These are phyloP conservation scores for Columba livia DNA, from an alignment of 2,113 vertebrate genomes.

Conservation along the genomic window DNA sequence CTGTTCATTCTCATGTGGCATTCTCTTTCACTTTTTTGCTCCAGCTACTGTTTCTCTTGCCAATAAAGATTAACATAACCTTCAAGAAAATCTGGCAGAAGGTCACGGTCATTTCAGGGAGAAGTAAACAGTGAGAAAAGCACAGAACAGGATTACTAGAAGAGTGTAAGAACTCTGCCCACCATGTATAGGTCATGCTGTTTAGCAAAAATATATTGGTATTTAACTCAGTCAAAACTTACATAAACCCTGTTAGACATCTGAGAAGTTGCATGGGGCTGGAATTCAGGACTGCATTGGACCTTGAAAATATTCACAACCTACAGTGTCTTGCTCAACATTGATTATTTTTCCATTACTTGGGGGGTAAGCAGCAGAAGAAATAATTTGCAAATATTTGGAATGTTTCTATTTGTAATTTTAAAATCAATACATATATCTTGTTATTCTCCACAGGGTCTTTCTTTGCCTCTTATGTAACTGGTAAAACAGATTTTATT, in stretches of 20 bases:
- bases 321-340: neutral
- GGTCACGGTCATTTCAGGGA: conserved; percentile 51
- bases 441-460: neutral
- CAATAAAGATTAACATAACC: conserved; percentile 67
- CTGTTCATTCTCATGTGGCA: conserved; percentile 64
- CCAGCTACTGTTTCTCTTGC: conserved; percentile 67
- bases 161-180: neutral
- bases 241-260: neutral
- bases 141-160: conserved; percentile 15
- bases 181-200: neutral
- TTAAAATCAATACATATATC: conserved; percentile 9
- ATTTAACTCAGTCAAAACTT: conserved; percentile 30
- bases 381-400: conserved; percentile 9
- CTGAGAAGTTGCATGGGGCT: neutral
- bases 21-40: conserved; percentile 61
- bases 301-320: conserved; percentile 15
- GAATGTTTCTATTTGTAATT: neutral
- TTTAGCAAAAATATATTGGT: neutral
- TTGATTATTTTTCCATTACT: neutral
- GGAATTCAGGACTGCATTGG: neutral
- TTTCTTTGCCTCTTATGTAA: conserved; percentile 13
- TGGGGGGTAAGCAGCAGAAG: neutral
- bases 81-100: conserved; percentile 68
- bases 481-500: neutral
- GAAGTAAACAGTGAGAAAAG: conserved; percentile 58